Evolutionary conservation across 2,888 invertebrate species (phyloP).

Genomic region (Cheilosia grossa): DNA sequence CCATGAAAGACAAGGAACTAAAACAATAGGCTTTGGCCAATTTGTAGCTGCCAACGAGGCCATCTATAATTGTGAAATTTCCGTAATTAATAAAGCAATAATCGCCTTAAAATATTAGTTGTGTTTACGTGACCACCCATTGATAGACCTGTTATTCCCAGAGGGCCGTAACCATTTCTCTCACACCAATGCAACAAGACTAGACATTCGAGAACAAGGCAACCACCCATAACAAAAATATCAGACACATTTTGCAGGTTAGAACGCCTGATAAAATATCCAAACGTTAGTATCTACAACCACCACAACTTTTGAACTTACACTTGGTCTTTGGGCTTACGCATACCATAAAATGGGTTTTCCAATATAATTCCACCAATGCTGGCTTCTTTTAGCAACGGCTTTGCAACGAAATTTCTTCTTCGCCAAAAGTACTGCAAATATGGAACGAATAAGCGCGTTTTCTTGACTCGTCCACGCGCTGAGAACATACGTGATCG

Average conservation of each 20-base stretch:
- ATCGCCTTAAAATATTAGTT: neutral
- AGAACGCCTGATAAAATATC: slow-evolving; percentile 87
- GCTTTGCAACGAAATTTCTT: slow-evolving; percentile 94
- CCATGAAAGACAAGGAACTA: slow-evolving; percentile 98
- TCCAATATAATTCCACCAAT: slow-evolving; percentile 97
- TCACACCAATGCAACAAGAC: slow-evolving; percentile 98
- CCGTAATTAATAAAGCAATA: slow-evolving; percentile 1
- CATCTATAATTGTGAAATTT: slow-evolving; percentile 87
- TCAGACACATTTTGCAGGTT: slow-evolving; percentile 97
- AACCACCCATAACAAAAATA: slow-evolving; percentile 99
- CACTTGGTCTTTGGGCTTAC: slow-evolving; percentile 95
- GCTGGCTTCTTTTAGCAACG: slow-evolving; percentile 93
- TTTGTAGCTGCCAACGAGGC: slow-evolving; percentile 98
- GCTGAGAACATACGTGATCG: slow-evolving; percentile 90
- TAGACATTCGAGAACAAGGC: slow-evolving; percentile 95
- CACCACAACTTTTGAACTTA: slow-evolving; percentile 80
- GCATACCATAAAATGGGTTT: slow-evolving; percentile 96
- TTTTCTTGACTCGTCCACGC: neutral
- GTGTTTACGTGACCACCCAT: slow-evolving; percentile 98
- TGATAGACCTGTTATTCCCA: slow-evolving; percentile 97
- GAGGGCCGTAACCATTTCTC: slow-evolving; percentile 93
- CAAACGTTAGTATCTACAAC: slow-evolving; percentile 6
- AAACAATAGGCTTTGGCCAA: slow-evolving; percentile 96
- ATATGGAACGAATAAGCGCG: neutral
- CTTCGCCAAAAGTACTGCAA: slow-evolving; percentile 95